Conservation (phyloP, 2,113 vertebrate genomes). For the Nerophis lumbriciformis region DNA sequence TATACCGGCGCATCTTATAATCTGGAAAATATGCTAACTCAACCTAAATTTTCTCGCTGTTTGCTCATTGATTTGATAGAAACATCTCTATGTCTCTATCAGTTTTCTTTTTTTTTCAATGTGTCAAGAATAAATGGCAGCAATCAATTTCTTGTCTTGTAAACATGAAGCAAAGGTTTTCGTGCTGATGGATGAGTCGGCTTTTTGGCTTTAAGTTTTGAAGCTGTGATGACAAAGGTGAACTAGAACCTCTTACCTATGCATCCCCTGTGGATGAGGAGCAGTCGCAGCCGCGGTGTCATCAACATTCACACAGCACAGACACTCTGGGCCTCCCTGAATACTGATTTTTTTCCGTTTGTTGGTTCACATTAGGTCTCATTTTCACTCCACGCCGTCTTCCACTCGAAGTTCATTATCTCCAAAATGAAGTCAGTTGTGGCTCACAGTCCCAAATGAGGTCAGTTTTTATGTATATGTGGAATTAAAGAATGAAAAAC, state of each 20-base stretch:
- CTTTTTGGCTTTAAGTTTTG: conserved; percentile 31
- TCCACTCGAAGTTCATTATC: conserved; percentile 38
- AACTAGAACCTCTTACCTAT: conserved; percentile 27
- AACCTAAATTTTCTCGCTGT: background rate
- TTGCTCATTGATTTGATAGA: background rate
- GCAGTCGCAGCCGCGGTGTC: conserved; percentile 36
- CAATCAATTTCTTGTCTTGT: conserved; percentile 2
- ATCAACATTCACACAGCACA: conserved; percentile 49
- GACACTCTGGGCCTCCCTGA: conserved; percentile 38
- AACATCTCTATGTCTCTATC: background rate
- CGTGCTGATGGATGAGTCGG: conserved; percentile 38
- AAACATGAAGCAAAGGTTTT: conserved; percentile 10
- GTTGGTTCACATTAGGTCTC: conserved; percentile 41
- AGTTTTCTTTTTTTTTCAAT: conserved; percentile 9
- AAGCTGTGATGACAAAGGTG: conserved; percentile 46
- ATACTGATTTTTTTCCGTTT: conserved; percentile 42
- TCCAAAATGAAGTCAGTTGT: conserved; percentile 36
- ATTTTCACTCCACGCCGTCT: conserved; percentile 33
- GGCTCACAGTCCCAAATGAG: conserved; percentile 19
- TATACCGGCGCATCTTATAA: too few relatives aligned
- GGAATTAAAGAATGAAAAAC: background rate
- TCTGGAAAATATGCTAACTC: too few relatives aligned
- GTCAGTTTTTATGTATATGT: conserved; percentile 29
- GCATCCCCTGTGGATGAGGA: conserved; percentile 24
- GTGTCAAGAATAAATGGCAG: conserved; percentile 9